These are phyloP conservation scores for Abramis brama DNA, from an alignment of 2,113 vertebrate species.

Conservation along the genomic window DNA sequence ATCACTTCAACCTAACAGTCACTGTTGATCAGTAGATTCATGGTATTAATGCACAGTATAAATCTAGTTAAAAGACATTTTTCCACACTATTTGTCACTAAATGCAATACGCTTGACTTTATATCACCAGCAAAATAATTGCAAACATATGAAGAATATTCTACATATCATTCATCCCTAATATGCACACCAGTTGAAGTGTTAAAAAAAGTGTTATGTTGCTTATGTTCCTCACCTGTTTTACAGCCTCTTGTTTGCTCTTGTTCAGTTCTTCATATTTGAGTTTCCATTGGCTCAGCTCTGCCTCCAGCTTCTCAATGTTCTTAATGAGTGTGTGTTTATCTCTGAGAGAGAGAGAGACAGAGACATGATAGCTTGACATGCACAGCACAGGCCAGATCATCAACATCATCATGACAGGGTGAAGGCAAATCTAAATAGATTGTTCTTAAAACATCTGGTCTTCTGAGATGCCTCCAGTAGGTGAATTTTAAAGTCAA, in stretches of 20 bases:
- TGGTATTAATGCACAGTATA: background rate
- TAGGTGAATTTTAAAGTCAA: background rate
- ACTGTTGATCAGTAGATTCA: background rate
- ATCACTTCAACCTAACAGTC: background rate
- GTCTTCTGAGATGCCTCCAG: background rate
- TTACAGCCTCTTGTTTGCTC: slow-evolving; percentile 91
- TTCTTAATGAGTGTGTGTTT: slow-evolving; percentile 88
- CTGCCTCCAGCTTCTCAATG: slow-evolving; percentile 92
- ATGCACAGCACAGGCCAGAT: background rate
- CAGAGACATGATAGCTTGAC: background rate
- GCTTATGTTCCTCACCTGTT: slow-evolving; percentile 82
- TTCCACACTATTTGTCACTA: background rate
- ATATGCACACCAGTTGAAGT: background rate
- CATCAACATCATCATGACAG: background rate
- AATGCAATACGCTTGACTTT: background rate
- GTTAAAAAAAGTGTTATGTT: background rate
- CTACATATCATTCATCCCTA: background rate
- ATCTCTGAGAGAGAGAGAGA: slow-evolving; percentile 78
- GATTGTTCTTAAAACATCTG: no score
- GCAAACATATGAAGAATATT: background rate
- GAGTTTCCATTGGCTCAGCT: slow-evolving; percentile 94
- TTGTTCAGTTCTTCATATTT: slow-evolving; percentile 96
- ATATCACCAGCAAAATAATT: background rate
- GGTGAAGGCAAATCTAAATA: background rate
- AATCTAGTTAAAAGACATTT: background rate